phyloP scores from a whole-genome alignment of 2,113 vertebrate genomes.

The Rattus rattus region DNA sequence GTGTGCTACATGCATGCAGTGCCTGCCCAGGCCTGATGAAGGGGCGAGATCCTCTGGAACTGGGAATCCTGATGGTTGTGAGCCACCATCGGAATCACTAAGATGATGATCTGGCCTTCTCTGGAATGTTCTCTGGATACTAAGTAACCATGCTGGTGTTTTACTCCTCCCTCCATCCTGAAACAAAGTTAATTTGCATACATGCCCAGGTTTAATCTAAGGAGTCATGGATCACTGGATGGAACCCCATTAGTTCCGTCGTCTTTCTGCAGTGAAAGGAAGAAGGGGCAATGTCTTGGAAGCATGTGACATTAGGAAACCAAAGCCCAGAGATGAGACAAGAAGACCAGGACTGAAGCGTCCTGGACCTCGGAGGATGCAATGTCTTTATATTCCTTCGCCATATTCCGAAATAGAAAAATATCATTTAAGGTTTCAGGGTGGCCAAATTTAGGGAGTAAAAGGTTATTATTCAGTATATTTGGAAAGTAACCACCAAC shows the following conservation, averaged over 20 bases:
- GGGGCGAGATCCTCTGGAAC: neutral
- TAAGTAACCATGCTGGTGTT: neutral
- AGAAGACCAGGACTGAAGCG: neutral
- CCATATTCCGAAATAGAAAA: constrained; percentile 26
- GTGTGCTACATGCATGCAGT: neutral
- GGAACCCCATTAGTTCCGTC: neutral
- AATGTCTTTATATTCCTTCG: constrained; percentile 6
- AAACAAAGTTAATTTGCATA: neutral
- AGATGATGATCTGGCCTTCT: neutral
- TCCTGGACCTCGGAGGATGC: neutral
- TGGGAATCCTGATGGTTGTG: neutral
- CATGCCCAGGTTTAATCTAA: neutral
- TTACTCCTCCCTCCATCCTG: neutral
- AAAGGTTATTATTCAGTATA: constrained; percentile 44
- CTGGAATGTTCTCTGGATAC: neutral
- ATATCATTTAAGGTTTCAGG: constrained; percentile 29
- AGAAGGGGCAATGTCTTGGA: neutral
- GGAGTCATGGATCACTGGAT: neutral
- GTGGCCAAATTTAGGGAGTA: constrained; percentile 37
- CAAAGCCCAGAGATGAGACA: neutral
- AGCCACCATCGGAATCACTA: no score
- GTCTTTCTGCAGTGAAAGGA: neutral
- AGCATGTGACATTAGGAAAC: neutral
- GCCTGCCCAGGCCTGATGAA: neutral
- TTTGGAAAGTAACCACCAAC: constrained; percentile 36